Evolutionary conservation across 1,140 invertebrate species (phyloP), one percentile per base, ranked within the genome.

Genomic region (Philopotamus ludificatus): DNA sequence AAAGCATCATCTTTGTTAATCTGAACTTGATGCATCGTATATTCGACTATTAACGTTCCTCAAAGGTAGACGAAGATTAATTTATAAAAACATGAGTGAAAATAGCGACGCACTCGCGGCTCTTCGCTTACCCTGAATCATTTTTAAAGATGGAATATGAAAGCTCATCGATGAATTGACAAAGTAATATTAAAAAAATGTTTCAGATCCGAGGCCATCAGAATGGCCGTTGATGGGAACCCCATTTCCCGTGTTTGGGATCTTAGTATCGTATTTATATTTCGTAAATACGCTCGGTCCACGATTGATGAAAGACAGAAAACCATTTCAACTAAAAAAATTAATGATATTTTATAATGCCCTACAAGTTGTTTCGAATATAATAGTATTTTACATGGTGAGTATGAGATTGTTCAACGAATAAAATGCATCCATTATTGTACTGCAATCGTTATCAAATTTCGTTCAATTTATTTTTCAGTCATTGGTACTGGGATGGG

Each of bases 281-380:
- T 83, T 89, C 60, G 84, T 93, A 1, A 81, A 85, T 28, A 80
- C 82, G 34, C 77, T 88, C 58, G 89, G 92, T 1, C 91, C 90
- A 1, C 79, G 78, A 53, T 82, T 86, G 42, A 95, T 95, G 92
- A 83, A 83, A 65, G 81, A 87, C 59, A 80, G 89, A 55, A 77
- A 84, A 69, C 85, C 92, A 0, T 89, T 87, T 70, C 81, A 91
- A 62, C 76, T 94, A 0, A 81, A 89, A n/a, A 80, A 76, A 62
- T 70, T 89, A 41, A 83, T 95, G 72, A 85, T 90, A 57, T 64
- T 85, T 20, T 95, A 94, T 74, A 93, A 95, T 74, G 74, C 86
- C 12, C 71, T 85, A 21, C 88, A 93, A 77, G 88, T 93, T 26
- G 25, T 87, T 44, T 77, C 85, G 50, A 89, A 85, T 71, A 60